Percentiles rank a stretch among this genome's conserved stretches.
These are phyloP conservation scores for Dione vanillae DNA, from an alignment of 2,888 invertebrate species.

Conservation along the genomic window DNA sequence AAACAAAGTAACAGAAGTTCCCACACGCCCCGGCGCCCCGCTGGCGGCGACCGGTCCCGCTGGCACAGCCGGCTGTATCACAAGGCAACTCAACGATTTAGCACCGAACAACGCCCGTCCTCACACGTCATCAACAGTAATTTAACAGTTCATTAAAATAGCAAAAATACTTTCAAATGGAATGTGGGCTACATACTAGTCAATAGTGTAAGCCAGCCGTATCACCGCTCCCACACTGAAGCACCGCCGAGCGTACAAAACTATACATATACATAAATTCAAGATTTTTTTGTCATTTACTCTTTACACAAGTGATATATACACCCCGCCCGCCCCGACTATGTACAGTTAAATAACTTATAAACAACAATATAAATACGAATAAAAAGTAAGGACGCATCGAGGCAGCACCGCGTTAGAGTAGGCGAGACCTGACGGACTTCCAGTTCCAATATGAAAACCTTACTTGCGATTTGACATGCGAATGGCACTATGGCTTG, in stretches of 20 bases:
- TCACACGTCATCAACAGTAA: slow-evolving; percentile 20
- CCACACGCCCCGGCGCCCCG: no score
- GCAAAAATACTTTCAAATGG: slow-evolving; percentile 10
- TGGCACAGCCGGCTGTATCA: slow-evolving; percentile 31
- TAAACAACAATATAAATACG: slow-evolving; percentile 77
- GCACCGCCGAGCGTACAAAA: slow-evolving; percentile 44
- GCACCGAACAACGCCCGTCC: slow-evolving; percentile 38
- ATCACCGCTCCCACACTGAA: slow-evolving; percentile 34
- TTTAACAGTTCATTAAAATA: slow-evolving; percentile 8
- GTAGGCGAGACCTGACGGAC: no score
- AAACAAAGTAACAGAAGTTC: background rate
- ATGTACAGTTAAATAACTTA: slow-evolving; percentile 82
- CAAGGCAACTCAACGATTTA: slow-evolving; percentile 43
- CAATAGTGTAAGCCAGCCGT: slow-evolving; percentile 25
- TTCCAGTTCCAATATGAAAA: slow-evolving; percentile 13
- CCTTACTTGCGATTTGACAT: background rate
- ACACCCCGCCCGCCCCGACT: slow-evolving; percentile 67
- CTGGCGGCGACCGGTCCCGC: no score
- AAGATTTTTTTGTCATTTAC: slow-evolving; percentile 72
- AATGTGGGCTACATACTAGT: slow-evolving; percentile 22
- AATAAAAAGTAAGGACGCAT: slow-evolving; percentile 72
- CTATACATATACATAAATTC: slow-evolving; percentile 35
- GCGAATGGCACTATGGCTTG: slow-evolving; percentile 70
- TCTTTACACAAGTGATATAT: slow-evolving; percentile 76
- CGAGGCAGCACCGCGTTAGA: slow-evolving; percentile 52